Base-by-base conservation (phyloP, 2,888 invertebrate genomes). In the Leucophenga montana region DNA sequence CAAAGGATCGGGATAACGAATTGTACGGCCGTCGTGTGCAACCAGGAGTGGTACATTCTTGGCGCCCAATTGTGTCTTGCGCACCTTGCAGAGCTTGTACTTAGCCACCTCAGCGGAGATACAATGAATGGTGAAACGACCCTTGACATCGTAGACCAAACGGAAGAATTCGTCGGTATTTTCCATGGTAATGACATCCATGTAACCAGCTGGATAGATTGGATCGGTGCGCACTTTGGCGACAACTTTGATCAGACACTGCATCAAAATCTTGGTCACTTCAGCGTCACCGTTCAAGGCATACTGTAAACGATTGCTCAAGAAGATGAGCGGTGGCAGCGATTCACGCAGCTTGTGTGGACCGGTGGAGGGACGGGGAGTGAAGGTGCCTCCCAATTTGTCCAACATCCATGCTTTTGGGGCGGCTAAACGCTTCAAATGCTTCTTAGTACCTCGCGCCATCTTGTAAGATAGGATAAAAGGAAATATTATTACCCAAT, bases 331-430 rank as follows among this genome's bases (percentile, higher is more conserved):
- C 77, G n/a, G n/a, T n/a, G n/a, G n/a, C n/a, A n/a, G n/a, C n/a
- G n/a, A n/a, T n/a, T n/a, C n/a, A n/a, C n/a, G 92, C 80, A 98
- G 90, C 90, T 97, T 98, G 92, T 99, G 99, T 72, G 99, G 99
- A 71, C 99, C 99, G 78, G 97, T 95, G 88, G 96, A 96, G 75
- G 99, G 99, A 85, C 98, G 94, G 76, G 99, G 99, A 80, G 99
- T 99, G 89, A 97, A 99, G 71, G 96, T 97, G 88, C 99, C 99
- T 77, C 97, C 97, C 85, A 99, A 91, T 91, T 99, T 99, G 92
- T 98, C 99, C 92, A 99, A 93, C 98, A 99, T 99, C 99, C 99
- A 99, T 95, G 99, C 97, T 91, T 98, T 98, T 11, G 99, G 99
- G 72, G 99, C 99, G 89, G 96, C 95, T 87, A 99, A 92, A 90